These are phyloP conservation scores for Cerastis rubricosa DNA, from an alignment of 2,888 invertebrate genomes.

Conservation along the genomic window DNA sequence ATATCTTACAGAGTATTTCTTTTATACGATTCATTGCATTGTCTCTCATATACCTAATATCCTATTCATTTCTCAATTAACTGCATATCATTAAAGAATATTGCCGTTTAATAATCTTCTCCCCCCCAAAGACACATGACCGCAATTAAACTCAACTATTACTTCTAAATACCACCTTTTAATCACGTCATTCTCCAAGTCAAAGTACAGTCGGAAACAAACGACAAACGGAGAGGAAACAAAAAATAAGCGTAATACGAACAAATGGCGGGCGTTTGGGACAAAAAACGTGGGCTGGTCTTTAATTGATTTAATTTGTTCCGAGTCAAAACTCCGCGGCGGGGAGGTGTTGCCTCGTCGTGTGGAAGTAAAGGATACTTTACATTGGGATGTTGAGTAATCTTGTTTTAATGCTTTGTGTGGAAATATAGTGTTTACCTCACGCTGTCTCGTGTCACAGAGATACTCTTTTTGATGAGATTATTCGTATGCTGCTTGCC, in stretches of 20 bases:
- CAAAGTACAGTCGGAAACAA: slow-evolving; percentile 55
- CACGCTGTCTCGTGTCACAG: not conserved
- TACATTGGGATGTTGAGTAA: slow-evolving; percentile 9
- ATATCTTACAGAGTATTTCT: not conserved
- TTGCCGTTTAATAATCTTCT: slow-evolving; percentile 15
- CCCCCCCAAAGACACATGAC: slow-evolving; percentile 13
- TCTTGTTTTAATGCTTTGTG: slow-evolving; percentile 3
- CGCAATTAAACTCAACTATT: slow-evolving; percentile 47
- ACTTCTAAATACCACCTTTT: slow-evolving; percentile 47
- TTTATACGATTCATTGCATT: not conserved
- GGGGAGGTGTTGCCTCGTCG: slow-evolving; percentile 74
- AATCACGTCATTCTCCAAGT: slow-evolving; percentile 46
- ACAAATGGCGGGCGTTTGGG: slow-evolving; percentile 84
- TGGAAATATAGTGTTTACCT: not conserved
- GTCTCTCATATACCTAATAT: not conserved
- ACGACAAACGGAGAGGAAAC: slow-evolving; percentile 70
- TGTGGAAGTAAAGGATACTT: slow-evolving; percentile 50
- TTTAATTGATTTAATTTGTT: slow-evolving; percentile 90
- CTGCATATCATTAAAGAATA: slow-evolving; percentile 1
- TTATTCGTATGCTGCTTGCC: not conserved
- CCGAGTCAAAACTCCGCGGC: slow-evolving; percentile 82
- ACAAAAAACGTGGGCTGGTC: slow-evolving; percentile 80
- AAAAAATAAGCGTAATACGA: slow-evolving; percentile 82
- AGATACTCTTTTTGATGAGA: not conserved
- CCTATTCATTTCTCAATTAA: not conserved